A percentile compares a stretch with the other conserved stretches of the same genome.
Conservation (phyloP, 1,140 invertebrate genomes). For the Drosophila lowei region DNA sequence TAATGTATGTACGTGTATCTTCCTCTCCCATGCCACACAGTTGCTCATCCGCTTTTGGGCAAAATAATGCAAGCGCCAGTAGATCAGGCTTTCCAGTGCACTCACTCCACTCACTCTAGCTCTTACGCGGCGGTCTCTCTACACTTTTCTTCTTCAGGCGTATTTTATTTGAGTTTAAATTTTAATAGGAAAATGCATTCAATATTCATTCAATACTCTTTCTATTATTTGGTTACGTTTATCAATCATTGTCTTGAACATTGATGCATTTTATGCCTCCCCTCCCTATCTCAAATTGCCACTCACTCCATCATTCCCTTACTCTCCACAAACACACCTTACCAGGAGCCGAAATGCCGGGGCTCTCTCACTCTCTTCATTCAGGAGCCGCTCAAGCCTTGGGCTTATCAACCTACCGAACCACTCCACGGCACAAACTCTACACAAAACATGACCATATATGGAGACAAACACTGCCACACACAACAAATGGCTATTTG, state of each 20-base stretch:
- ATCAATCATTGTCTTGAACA: too few relatives aligned
- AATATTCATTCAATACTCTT: too few relatives aligned
- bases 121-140: too few relatives aligned
- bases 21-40: constrained; percentile 8
- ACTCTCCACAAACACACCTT: neutral
- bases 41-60: constrained; percentile 62
- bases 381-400: constrained; percentile 28
- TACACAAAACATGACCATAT: constrained; percentile 66
- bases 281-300: too few relatives aligned
- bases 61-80: constrained; percentile 20
- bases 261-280: too few relatives aligned
- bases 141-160: too few relatives aligned
- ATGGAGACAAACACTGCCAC: constrained; percentile 43
- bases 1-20: neutral
- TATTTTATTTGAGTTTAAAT: too few relatives aligned
- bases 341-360: neutral
- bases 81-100: too few relatives aligned
- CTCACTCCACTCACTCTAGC: too few relatives aligned
- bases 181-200: too few relatives aligned
- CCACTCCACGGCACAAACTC: constrained; percentile 37
- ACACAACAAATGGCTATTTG: constrained; percentile 61
- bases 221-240: too few relatives aligned
- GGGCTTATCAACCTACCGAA: constrained; percentile 53
- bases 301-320: neutral
- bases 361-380: neutral